Percentiles rank a stretch among this genome's conserved stretches.
These are phyloP conservation scores for Drosophila flavopinicola DNA, from an alignment of 2,888 invertebrate species.

Conservation along the genomic window DNA sequence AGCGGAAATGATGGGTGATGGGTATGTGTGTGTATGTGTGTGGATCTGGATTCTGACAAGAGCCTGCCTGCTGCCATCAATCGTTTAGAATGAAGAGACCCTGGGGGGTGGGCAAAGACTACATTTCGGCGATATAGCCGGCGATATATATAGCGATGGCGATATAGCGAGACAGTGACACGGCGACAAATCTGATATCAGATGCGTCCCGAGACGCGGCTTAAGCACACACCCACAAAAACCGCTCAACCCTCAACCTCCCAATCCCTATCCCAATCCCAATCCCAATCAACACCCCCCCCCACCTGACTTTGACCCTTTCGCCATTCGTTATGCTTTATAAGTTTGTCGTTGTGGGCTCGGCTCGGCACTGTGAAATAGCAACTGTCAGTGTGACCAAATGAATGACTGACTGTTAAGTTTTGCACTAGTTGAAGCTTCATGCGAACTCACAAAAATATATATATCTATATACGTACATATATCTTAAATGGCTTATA, in stretches of 20 bases:
- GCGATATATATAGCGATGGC: slow-evolving; percentile 49
- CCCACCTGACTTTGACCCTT: slow-evolving; percentile 31
- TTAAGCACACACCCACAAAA: slow-evolving; percentile 61
- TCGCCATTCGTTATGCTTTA: slow-evolving; percentile 53
- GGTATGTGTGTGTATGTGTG: slow-evolving; percentile 7
- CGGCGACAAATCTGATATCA: slow-evolving; percentile 73
- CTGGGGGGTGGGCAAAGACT: slow-evolving; percentile 26
- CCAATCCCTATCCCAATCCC: not conserved
- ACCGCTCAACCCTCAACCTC: slow-evolving; percentile 23
- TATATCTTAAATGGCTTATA: too few species aligned
- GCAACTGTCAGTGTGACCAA: slow-evolving; percentile 12
- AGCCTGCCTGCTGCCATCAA: slow-evolving; percentile 60
- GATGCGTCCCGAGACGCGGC: slow-evolving; percentile 70
- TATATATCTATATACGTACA: too few species aligned
- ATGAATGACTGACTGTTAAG: slow-evolving; percentile 14
- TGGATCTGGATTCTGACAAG: slow-evolving; percentile 38
- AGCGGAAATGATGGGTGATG: slow-evolving; percentile 20
- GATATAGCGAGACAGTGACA: slow-evolving; percentile 44
- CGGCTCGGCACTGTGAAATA: slow-evolving; percentile 3
- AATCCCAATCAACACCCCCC: not conserved
- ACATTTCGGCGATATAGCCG: slow-evolving; percentile 1
- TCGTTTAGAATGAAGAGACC: slow-evolving; percentile 67
- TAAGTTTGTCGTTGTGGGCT: slow-evolving; percentile 50
- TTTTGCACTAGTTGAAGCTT: too few species aligned
- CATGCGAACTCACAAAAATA: too few species aligned